Evolutionary conservation across 2,888 invertebrate species (phyloP).

Genomic region (Silvanus unidentatus): DNA sequence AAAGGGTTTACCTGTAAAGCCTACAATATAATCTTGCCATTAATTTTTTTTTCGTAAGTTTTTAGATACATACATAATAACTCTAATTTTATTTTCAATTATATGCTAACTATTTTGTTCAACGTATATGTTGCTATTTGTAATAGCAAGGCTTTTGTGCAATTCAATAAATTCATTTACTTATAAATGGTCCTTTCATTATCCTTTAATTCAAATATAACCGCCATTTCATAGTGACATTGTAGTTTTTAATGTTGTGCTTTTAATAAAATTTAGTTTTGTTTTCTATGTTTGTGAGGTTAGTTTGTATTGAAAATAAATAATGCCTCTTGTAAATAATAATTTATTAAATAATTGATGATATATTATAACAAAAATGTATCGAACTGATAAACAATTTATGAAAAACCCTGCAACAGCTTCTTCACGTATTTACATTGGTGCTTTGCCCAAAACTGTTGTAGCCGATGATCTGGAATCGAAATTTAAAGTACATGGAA

Average conservation of each 20-base stretch:
- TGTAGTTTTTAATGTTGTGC: no score
- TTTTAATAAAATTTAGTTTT: no score
- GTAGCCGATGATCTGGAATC: constrained; percentile 62
- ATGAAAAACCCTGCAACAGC: constrained; percentile 72
- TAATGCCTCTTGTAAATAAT: no score
- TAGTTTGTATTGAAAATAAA: not conserved
- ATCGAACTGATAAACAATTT: constrained; percentile 44
- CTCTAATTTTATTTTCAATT: no score
- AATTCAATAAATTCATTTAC: constrained; percentile 14
- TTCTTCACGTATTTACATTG: constrained; percentile 73
- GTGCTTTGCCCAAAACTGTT: constrained; percentile 61
- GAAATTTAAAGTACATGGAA: constrained; percentile 69
- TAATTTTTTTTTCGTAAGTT: not conserved
- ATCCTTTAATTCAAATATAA: no score
- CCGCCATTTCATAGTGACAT: no score
- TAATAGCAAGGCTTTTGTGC: constrained; percentile 24
- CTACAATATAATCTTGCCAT: not conserved
- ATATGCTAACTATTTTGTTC: no score
- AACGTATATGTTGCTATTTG: not conserved
- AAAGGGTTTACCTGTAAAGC: no score
- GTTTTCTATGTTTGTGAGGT: not conserved
- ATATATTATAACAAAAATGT: constrained; percentile 34
- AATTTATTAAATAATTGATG: no score
- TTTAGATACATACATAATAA: not conserved
- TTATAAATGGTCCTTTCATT: no score